Conservation (phyloP, 1,140 invertebrate species). For the Pantala flavescens region DNA sequence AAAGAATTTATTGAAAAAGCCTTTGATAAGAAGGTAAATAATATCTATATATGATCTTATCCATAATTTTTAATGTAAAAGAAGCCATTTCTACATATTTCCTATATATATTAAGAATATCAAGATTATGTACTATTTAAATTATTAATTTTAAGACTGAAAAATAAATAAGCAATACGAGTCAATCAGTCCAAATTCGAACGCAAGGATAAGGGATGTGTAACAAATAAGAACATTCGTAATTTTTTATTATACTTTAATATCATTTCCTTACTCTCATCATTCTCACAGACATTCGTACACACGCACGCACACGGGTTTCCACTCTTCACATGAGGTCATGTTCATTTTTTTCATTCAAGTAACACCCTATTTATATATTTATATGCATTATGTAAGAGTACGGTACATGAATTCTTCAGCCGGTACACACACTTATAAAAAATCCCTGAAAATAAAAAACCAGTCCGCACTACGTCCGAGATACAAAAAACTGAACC, state of each 20-base stretch:
- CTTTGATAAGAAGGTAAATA: too few species aligned
- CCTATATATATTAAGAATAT: too few species aligned
- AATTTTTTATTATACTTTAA: slow-evolving; percentile 9
- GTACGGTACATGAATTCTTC: slow-evolving; percentile 9
- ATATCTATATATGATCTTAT: too few species aligned
- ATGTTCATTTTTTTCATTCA: not conserved
- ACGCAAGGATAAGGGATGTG: too few species aligned
- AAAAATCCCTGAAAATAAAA: slow-evolving; percentile 10
- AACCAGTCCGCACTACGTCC: not conserved
- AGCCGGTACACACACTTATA: not conserved
- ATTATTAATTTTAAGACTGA: too few species aligned
- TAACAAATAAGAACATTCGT: not conserved
- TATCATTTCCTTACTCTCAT: not conserved
- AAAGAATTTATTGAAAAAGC: too few species aligned
- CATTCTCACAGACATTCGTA: not conserved
- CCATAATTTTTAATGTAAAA: too few species aligned
- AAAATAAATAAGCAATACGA: too few species aligned
- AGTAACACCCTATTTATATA: slow-evolving; percentile 3
- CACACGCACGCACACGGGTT: not conserved
- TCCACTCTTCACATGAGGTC: not conserved
- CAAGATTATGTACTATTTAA: too few species aligned
- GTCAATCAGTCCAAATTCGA: too few species aligned
- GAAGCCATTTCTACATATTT: too few species aligned
- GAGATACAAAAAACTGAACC: slow-evolving; percentile 9
- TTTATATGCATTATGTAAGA: slow-evolving; percentile 4